These are phyloP conservation scores for Chironomus striatipennis DNA, from an alignment of 1,140 invertebrate species.

Conservation along the genomic window DNA sequence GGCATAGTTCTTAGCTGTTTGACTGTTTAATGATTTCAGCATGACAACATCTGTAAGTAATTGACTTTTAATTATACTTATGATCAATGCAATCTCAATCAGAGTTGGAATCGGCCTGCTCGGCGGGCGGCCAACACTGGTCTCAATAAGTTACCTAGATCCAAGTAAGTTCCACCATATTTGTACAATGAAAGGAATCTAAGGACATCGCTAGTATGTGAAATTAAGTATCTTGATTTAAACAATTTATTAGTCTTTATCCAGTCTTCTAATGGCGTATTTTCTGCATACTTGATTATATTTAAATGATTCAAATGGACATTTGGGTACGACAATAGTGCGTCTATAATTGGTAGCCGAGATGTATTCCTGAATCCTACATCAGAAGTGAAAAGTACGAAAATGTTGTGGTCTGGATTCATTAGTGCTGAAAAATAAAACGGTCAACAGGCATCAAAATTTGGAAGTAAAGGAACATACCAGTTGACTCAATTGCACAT, in stretches of 20 bases:
- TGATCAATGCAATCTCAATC: too few species aligned
- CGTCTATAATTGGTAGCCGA: constrained; percentile 32
- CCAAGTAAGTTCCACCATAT: constrained; percentile 68
- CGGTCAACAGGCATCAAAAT: too few species aligned
- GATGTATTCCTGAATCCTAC: constrained; percentile 36
- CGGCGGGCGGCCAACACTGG: too few species aligned
- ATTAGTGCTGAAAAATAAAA: constrained; percentile 38
- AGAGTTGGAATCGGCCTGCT: too few species aligned
- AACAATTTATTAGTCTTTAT: constrained; percentile 47
- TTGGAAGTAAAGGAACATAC: background rate
- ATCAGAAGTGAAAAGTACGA: constrained; percentile 47
- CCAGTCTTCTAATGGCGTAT: constrained; percentile 53
- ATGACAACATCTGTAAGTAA: constrained; percentile 53
- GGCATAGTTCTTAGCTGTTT: constrained; percentile 50
- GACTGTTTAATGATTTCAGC: constrained; percentile 48
- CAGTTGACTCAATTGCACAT: constrained; percentile 57
- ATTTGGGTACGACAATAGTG: constrained; percentile 49
- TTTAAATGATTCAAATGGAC: constrained; percentile 47
- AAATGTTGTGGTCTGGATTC: constrained; percentile 50
- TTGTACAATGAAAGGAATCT: constrained; percentile 65
- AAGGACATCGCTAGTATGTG: constrained; percentile 58
- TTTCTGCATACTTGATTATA: constrained; percentile 47
- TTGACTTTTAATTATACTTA: too few species aligned
- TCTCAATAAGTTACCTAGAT: constrained; percentile 44
- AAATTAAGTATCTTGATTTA: constrained; percentile 44